These are phyloP conservation scores for Nephrotoma guestfalica DNA, from an alignment of 2,888 invertebrate species.

Conservation along the genomic window DNA sequence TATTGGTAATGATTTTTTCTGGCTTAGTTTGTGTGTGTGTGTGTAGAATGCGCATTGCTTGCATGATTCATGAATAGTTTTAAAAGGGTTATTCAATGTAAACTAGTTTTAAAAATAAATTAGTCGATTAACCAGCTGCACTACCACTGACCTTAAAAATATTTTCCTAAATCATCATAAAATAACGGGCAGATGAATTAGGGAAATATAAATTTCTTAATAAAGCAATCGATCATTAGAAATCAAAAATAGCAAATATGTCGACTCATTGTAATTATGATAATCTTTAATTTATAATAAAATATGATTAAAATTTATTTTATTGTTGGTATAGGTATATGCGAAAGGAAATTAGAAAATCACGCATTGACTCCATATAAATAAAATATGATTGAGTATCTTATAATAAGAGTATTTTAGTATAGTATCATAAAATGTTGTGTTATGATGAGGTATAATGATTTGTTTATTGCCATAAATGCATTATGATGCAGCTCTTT, in stretches of 20 bases:
- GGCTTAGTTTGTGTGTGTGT: background rate
- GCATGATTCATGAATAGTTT: background rate
- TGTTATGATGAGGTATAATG: background rate
- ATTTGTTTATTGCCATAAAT: background rate
- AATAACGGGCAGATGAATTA: background rate
- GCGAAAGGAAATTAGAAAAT: background rate
- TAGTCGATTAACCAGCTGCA: background rate
- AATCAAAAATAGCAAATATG: background rate
- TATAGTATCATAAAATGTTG: background rate
- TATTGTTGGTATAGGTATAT: background rate
- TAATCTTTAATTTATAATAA: background rate
- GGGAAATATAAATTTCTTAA: background rate
- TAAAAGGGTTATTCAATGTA: background rate
- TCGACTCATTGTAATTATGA: background rate
- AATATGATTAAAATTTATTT: background rate
- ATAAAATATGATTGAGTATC: background rate
- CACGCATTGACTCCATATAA: background rate
- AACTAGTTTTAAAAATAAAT: background rate
- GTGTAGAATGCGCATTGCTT: no score
- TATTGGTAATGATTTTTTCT: background rate
- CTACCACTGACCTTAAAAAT: background rate
- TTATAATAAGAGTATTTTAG: background rate
- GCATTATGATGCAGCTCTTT: background rate
- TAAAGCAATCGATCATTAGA: background rate
- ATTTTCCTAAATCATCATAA: background rate